A percentile compares a stretch with the other conserved stretches of the same genome.
phyloP scores from a whole-genome alignment of 2,797 vertebrate genomes.

The Botia kubotai region DNA sequence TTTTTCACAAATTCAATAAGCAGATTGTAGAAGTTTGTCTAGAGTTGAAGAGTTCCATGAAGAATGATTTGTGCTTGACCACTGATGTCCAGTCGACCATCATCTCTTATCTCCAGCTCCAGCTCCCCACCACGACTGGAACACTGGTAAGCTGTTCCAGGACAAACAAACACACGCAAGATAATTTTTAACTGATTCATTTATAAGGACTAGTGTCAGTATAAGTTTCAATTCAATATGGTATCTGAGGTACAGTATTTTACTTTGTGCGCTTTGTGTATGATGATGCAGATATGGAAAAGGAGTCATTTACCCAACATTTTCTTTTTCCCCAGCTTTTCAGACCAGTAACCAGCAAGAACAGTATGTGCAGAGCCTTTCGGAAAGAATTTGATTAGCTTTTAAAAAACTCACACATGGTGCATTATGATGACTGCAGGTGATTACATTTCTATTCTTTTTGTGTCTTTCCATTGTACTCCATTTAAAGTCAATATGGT shows the following conservation, averaged over 20 bases:
- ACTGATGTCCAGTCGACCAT: constrained; percentile 83
- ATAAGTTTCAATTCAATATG: neutral
- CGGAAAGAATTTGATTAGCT: constrained; percentile 34
- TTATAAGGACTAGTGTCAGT: neutral
- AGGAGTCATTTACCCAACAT: constrained; percentile 80
- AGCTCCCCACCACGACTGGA: constrained; percentile 86
- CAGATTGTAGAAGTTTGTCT: constrained; percentile 21
- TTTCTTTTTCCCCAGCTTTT: constrained; percentile 86
- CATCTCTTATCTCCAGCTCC: constrained; percentile 77
- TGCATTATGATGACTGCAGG: too few species aligned
- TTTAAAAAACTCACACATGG: too few species aligned
- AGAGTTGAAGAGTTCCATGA: constrained; percentile 78
- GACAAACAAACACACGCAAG: constrained; percentile 2
- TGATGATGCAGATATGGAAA: neutral
- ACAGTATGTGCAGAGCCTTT: constrained; percentile 90
- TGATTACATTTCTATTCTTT: neutral
- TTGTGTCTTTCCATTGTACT: too few species aligned
- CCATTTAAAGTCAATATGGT: too few species aligned
- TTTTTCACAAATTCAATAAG: neutral
- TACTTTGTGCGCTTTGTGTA: neutral
- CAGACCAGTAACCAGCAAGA: constrained; percentile 88
- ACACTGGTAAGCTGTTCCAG: constrained; percentile 86
- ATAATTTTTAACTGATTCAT: neutral
- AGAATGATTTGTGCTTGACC: constrained; percentile 79
- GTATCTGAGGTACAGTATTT: neutral